Conservation (phyloP, 2,113 vertebrate species). For the Platysteira castanea region DNA sequence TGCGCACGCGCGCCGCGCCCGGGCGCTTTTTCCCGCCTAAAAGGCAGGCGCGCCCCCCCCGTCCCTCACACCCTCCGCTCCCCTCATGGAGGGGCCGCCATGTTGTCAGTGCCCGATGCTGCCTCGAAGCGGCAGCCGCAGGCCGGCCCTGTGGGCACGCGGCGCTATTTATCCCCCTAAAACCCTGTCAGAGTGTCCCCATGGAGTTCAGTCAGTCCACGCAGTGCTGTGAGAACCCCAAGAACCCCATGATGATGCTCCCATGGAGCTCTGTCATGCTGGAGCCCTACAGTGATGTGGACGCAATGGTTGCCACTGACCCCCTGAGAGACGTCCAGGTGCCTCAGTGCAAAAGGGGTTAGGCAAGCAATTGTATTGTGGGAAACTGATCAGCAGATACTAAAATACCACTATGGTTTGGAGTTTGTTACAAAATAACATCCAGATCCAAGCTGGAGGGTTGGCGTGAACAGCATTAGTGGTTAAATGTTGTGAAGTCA, state of each 20-base stretch:
- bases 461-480: background rate
- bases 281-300: accelerated
- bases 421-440: background rate
- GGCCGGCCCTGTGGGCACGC: too few relatives aligned
- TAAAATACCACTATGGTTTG: background rate
- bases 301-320: accelerated
- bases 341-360: background rate
- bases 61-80: accelerated
- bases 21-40: background rate
- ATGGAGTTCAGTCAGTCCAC: background rate
- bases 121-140: too few relatives aligned
- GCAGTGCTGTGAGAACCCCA: too few relatives aligned
- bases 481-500: background rate
- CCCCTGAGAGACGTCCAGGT: accelerated
- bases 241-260: accelerated
- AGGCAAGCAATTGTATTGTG: background rate
- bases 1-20: background rate
- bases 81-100: accelerated
- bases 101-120: background rate
- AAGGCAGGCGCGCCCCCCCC: accelerated
- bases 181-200: too few relatives aligned
- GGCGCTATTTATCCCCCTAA: accelerated
- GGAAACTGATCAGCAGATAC: background rate
- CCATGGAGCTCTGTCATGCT: accelerated
- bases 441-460: background rate